A percentile compares a stretch with the other conserved stretches of the same genome.
Evolutionary conservation across 1,140 invertebrate genomes (phyloP).

Genomic region (Platorchestia sp.): DNA sequence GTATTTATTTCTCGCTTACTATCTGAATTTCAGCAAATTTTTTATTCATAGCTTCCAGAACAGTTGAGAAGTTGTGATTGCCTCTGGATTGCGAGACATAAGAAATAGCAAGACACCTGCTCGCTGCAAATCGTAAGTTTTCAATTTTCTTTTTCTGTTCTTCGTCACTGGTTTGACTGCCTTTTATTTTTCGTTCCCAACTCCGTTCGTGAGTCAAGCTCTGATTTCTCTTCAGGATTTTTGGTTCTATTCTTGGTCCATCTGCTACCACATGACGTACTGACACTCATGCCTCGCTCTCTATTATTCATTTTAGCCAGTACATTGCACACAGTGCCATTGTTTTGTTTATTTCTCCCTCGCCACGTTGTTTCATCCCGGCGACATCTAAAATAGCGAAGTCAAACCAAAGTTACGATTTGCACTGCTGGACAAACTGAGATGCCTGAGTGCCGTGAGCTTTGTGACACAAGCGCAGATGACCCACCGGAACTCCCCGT

Average conservation of each 20-base stretch:
- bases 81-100: background rate
- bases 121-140: background rate
- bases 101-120: background rate
- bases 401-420: no score
- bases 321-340: no score
- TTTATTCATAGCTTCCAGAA: background rate
- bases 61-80: background rate
- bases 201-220: background rate
- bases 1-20: background rate
- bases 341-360: no score
- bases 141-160: background rate
- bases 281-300: background rate
- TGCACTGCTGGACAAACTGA: background rate
- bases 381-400: no score
- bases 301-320: background rate
- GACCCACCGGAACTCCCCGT: constrained; percentile 18
- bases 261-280: background rate
- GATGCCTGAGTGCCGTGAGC: background rate
- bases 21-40: background rate
- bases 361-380: no score
- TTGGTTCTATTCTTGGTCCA: background rate
- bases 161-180: background rate
- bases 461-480: background rate
- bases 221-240: background rate
- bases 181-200: background rate